phyloP scores from a whole-genome alignment of 1,140 invertebrate genomes.

The Musca vetustissima region DNA sequence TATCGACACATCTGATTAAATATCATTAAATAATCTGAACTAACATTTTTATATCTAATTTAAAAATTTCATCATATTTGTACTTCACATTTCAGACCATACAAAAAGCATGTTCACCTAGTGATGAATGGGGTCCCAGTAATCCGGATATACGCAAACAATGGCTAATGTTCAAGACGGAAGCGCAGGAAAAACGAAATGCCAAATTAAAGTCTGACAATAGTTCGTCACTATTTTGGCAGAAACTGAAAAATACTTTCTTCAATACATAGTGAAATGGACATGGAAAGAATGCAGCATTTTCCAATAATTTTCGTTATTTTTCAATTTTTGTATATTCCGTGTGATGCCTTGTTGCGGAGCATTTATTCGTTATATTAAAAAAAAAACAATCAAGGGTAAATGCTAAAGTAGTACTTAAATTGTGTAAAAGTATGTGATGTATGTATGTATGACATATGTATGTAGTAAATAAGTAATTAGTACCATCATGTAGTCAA shows the following conservation, averaged over 20 bases:
- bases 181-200: conserved; percentile 21
- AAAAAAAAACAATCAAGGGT: too few species aligned
- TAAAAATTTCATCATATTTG: background rate
- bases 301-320: background rate
- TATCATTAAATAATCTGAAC: too few species aligned
- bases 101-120: conserved; percentile 57
- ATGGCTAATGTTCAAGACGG: conserved; percentile 59
- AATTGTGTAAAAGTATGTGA: too few species aligned
- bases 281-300: background rate
- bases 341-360: too few species aligned
- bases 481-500: too few species aligned
- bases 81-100: conserved; percentile 56
- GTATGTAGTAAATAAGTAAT: too few species aligned
- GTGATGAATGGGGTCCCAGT: conserved; percentile 64
- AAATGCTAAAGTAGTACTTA: too few species aligned
- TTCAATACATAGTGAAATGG: background rate
- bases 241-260: conserved; percentile 39
- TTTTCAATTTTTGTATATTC: background rate
- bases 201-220: conserved; percentile 27
- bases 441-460: too few species aligned
- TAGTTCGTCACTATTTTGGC: conserved; percentile 42
- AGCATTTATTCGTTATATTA: too few species aligned
- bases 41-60: background rate
- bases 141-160: conserved; percentile 56
- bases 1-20: too few species aligned